Conservation (phyloP, 2,888 invertebrate species). For the Sphaerophoria rueppellii region DNA sequence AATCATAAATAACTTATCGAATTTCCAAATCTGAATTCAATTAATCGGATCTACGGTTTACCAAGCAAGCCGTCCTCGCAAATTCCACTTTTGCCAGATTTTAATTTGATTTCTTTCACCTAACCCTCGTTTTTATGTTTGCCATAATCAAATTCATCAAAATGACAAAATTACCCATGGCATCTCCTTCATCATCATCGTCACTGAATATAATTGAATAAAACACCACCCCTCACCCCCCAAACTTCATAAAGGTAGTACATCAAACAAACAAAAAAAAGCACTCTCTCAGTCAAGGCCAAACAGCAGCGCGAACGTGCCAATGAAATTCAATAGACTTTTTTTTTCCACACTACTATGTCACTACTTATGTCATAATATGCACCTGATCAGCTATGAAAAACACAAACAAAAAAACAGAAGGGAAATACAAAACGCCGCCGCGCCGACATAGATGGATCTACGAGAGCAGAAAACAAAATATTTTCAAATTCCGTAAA, state of each 20-base stretch:
- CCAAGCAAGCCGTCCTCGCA: too few relatives aligned
- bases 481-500: conserved; percentile 34
- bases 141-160: conserved; percentile 6
- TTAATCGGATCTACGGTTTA: too few relatives aligned
- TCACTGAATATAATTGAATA: neutral
- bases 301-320: conserved; percentile 2
- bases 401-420: neutral
- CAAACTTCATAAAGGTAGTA: too few relatives aligned
- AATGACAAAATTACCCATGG: neutral
- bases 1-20: too few relatives aligned
- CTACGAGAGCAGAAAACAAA: neutral
- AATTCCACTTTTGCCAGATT: too few relatives aligned
- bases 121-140: neutral
- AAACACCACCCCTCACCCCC: neutral
- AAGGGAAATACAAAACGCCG: neutral
- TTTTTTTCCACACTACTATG: neutral
- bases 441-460: too few relatives aligned
- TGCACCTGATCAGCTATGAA: conserved; percentile 14
- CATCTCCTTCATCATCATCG: neutral
- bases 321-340: conserved; percentile 28
- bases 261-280: neutral
- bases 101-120: too few relatives aligned
- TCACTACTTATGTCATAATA: conserved; percentile 7
- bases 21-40: too few relatives aligned
- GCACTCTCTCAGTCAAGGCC: conserved; percentile 3